These are phyloP conservation scores for Peromyscus polionotus DNA, from an alignment of 2,113 vertebrate genomes.

Conservation along the genomic window DNA sequence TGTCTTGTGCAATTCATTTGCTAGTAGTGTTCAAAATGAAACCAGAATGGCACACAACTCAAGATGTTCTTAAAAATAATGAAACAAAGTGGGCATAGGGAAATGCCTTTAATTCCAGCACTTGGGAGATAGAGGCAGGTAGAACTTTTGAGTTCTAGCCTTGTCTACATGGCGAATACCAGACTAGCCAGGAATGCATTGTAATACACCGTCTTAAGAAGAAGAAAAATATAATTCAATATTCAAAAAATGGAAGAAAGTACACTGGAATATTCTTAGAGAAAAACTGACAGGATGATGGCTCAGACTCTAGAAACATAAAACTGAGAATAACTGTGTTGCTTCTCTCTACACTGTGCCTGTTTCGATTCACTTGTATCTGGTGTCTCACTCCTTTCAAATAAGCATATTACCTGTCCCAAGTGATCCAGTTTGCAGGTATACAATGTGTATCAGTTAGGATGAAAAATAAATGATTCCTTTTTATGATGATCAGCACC, in stretches of 20 bases:
- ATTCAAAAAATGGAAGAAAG: background rate
- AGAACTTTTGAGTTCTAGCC: background rate
- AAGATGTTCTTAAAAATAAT: background rate
- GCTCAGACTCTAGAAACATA: background rate
- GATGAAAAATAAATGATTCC: slow-evolving; percentile 81
- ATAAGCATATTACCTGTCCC: slow-evolving; percentile 81
- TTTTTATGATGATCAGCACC: slow-evolving; percentile 81
- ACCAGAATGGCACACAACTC: background rate
- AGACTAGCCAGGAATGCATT: background rate
- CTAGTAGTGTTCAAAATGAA: background rate
- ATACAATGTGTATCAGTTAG: slow-evolving; percentile 77
- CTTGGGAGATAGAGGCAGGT: background rate
- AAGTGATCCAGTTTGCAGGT: slow-evolving; percentile 79
- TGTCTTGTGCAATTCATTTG: background rate
- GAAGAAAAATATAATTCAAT: background rate
- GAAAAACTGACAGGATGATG: background rate
- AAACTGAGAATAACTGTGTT: background rate
- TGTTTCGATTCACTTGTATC: slow-evolving; percentile 19
- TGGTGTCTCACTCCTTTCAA: slow-evolving; percentile 68
- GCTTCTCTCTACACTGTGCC: background rate
- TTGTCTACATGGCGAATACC: background rate
- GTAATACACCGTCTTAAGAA: background rate
- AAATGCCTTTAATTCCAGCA: background rate
- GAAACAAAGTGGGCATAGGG: background rate
- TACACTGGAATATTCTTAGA: background rate